Evolutionary conservation across 2,888 invertebrate genomes (phyloP), one percentile per base, ranked within the genome.

Genomic region (Xylota sylvarum): DNA sequence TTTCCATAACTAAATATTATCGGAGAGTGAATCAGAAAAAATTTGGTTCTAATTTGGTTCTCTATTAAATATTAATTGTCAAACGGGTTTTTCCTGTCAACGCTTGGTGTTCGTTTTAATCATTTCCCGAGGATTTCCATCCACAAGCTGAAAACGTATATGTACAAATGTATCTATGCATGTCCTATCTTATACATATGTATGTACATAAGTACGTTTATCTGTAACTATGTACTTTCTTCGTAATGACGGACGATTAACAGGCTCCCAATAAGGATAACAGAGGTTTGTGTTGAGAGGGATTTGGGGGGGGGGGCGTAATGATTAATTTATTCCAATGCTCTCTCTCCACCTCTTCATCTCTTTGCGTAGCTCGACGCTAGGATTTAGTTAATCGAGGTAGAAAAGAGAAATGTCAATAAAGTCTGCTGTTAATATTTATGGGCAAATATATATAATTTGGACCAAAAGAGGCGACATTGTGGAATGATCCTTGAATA

Each of bases 311-410:
- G 37, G 37, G 64, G 43, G 50, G 46, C 32, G 48, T 40, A 46
- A 73, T 84, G 73, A 84, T 84, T 84, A 84, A 84, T 84, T 74
- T 73, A 67, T 84, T 79, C 60, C 83, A 79, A 79, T 79, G 62
- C 58, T 60, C 62, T 67, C 43, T n/a, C n/a, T 46, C 35, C n/a
- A n/a, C 7, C 14, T 30, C 43, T 5, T 6, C 17, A 0, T n/a
- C 17, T n/a, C 55, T 7, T 19, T n/a, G 19, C 9, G 46, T 19
- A 30, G 17, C 56, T 56, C 46, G 35, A 35, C 35, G 30, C 7
- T n/a, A 19, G 50, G 32, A 69, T 72, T 70, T 50, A 58, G 64
- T 64, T 58, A 72, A 77, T 72, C 70, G 70, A 50, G 56, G 77
- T 40, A 48, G 67, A 52, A 40, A 64, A 14, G 43, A 55, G 67